Conservation (phyloP, 2,113 vertebrate species). For the Peromyscus californicus region DNA sequence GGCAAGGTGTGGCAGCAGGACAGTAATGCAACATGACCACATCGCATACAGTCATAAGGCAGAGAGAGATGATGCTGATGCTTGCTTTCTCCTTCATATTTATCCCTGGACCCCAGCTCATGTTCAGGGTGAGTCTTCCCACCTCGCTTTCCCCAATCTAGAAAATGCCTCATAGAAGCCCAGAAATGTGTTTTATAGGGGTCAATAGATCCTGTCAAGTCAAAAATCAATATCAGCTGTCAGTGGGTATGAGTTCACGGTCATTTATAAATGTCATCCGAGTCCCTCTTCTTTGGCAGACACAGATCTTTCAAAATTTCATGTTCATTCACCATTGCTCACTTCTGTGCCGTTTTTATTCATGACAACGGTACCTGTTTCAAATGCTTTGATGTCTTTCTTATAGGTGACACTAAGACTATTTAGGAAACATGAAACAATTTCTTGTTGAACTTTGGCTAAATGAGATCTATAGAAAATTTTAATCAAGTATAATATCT, state of each 20-base stretch:
- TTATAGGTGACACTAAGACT: neutral
- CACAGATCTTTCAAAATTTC: neutral
- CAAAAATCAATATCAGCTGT: neutral
- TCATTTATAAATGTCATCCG: neutral
- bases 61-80: neutral
- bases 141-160: too few relatives aligned
- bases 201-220: neutral
- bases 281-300: neutral
- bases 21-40: neutral
- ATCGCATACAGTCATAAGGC: neutral
- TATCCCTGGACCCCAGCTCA: neutral
- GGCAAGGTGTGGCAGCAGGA: neutral
- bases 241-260: neutral
- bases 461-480: neutral
- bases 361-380: neutral
- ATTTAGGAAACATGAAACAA: neutral
- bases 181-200: neutral
- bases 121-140: neutral
- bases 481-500: neutral
- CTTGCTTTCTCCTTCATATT: neutral
- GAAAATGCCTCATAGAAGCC: neutral
- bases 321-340: neutral
- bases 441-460: neutral
- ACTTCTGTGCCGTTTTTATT: neutral
- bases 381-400: neutral